phyloP scores from a whole-genome alignment of 2,888 invertebrate genomes.

The Stramonita haemastoma region DNA sequence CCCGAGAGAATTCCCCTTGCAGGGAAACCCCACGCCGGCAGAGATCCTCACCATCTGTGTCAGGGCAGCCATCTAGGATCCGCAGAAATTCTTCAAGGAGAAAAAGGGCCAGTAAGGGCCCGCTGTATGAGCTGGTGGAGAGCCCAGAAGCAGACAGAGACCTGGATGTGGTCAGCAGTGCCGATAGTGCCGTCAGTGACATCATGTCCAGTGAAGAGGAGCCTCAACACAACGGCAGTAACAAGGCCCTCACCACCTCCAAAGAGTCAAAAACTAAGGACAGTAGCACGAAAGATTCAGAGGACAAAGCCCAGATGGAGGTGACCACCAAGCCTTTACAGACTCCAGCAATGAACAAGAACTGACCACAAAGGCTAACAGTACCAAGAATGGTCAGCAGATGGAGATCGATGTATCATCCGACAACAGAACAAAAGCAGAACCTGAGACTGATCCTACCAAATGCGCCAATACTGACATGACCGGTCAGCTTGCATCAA shows the following conservation, averaged over 20 bases:
- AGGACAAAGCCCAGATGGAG: background rate
- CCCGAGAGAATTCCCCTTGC: background rate
- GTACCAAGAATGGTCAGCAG: background rate
- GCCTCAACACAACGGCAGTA: background rate
- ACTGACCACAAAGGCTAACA: background rate
- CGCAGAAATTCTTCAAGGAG: background rate
- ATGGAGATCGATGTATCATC: background rate
- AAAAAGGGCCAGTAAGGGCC: background rate
- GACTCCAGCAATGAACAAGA: background rate
- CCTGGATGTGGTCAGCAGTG: slow-evolving; percentile 8
- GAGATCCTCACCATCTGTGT: background rate
- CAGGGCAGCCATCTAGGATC: no score
- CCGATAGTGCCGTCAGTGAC: slow-evolving; percentile 14
- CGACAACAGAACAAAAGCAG: background rate
- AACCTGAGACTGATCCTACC: background rate
- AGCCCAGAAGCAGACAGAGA: background rate
- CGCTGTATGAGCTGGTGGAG: background rate
- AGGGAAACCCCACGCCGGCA: background rate
- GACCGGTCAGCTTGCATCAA: background rate
- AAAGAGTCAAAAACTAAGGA: background rate
- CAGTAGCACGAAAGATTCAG: background rate
- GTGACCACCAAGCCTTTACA: background rate
- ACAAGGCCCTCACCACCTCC: background rate
- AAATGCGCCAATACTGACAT: background rate
- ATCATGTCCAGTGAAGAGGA: slow-evolving; percentile 20